phyloP scores from a whole-genome alignment of 2,797 vertebrate species.

The Pseudochirops cupreus region DNA sequence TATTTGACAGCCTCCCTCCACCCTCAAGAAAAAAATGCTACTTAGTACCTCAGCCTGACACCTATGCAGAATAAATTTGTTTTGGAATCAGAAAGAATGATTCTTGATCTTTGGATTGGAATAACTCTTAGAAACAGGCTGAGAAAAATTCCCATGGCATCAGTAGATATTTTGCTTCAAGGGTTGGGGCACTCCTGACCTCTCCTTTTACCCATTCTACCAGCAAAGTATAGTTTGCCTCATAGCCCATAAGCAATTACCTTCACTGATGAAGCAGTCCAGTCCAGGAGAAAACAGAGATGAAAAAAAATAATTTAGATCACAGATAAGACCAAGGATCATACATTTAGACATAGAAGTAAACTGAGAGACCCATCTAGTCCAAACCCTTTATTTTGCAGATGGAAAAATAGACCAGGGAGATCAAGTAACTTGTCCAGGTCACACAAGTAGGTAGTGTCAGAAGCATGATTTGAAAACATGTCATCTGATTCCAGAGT shows the following conservation, averaged over 20 bases:
- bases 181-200: not conserved
- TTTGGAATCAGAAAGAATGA: not conserved
- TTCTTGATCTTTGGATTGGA: not conserved
- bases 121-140: not conserved
- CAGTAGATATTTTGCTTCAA: not conserved
- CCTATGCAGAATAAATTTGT: not conserved
- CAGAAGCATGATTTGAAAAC: not conserved
- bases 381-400: not conserved
- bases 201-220: not conserved
- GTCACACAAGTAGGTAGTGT: no score
- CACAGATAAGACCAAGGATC: no score
- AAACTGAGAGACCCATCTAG: no score
- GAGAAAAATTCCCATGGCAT: not conserved
- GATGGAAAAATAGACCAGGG: not conserved
- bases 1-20: not conserved
- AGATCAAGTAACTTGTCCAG: no score
- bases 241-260: not conserved
- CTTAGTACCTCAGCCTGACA: not conserved
- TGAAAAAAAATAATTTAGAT: no score
- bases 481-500: not conserved
- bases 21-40: not conserved
- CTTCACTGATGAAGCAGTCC: not conserved
- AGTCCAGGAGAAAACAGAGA: not conserved
- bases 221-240: not conserved
- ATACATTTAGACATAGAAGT: not conserved